These are phyloP conservation scores for Dynastes tityus DNA, from an alignment of 2,888 invertebrate species.

Conservation along the genomic window DNA sequence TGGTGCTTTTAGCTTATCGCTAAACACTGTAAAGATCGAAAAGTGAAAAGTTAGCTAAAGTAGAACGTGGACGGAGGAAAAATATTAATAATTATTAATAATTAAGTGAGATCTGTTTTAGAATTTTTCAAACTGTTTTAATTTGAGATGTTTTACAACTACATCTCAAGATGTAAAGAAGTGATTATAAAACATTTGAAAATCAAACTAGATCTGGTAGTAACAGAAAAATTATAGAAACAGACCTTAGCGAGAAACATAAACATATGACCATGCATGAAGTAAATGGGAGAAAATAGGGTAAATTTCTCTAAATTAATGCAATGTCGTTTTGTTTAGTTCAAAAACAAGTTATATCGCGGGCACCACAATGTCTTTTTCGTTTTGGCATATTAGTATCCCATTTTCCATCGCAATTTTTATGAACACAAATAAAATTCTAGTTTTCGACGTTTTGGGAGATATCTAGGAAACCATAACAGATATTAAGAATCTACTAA, in stretches of 20 bases:
- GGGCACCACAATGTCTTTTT: too few relatives aligned
- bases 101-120: background rate
- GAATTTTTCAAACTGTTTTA: background rate
- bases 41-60: conserved; percentile 2
- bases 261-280: conserved; percentile 25
- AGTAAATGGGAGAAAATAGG: background rate
- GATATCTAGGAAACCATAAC: too few relatives aligned
- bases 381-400: too few relatives aligned
- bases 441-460: too few relatives aligned
- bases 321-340: conserved; percentile 26
- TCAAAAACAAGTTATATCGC: background rate
- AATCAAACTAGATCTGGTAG: too few relatives aligned
- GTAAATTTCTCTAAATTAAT: conserved; percentile 20
- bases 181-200: too few relatives aligned
- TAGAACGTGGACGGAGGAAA: background rate
- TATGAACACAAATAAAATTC: too few relatives aligned
- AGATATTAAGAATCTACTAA: too few relatives aligned
- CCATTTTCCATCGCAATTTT: too few relatives aligned
- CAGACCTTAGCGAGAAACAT: background rate
- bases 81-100: background rate
- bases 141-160: background rate
- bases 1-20: conserved; percentile 15
- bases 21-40: conserved; percentile 16
- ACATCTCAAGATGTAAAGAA: background rate
- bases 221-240: background rate